Conservation (phyloP, 2,888 invertebrate genomes). For the Papilio gigon region DNA sequence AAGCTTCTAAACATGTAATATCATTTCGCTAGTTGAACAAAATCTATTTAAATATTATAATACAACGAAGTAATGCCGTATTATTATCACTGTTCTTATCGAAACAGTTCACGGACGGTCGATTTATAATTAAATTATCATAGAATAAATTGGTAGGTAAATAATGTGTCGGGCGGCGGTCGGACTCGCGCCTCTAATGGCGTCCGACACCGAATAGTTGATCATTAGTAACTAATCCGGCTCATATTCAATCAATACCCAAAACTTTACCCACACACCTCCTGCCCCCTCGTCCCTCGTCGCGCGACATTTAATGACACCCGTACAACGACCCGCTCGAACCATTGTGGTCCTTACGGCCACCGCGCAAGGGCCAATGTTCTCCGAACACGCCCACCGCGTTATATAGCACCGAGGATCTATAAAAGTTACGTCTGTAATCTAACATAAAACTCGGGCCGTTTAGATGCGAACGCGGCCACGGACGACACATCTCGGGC, state of each 20-base stretch:
- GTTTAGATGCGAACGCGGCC: slow-evolving; percentile 83
- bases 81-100: neutral
- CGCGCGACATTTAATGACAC: slow-evolving; percentile 83
- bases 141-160: neutral
- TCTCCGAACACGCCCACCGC: slow-evolving; percentile 75
- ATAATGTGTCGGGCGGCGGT: neutral
- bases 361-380: slow-evolving; percentile 68
- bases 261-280: slow-evolving; percentile 82
- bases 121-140: neutral
- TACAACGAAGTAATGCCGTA: neutral
- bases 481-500: slow-evolving; percentile 81
- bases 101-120: neutral
- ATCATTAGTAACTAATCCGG: slow-evolving; percentile 81
- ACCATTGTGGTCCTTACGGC: slow-evolving; percentile 69
- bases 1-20: neutral
- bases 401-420: slow-evolving; percentile 83
- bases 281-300: slow-evolving; percentile 76
- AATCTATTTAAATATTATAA: neutral
- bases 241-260: slow-evolving; percentile 83
- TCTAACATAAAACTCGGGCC: slow-evolving; percentile 83
- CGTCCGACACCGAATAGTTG: slow-evolving; percentile 74
- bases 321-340: slow-evolving; percentile 72
- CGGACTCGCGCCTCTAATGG: slow-evolving; percentile 45
- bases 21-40: neutral
- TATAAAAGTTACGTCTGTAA: slow-evolving; percentile 84